Percentiles rank a stretch among this genome's conserved stretches.
Evolutionary conservation across 2,888 invertebrate genomes (phyloP).

Genomic region (Euphydryas editha): DNA sequence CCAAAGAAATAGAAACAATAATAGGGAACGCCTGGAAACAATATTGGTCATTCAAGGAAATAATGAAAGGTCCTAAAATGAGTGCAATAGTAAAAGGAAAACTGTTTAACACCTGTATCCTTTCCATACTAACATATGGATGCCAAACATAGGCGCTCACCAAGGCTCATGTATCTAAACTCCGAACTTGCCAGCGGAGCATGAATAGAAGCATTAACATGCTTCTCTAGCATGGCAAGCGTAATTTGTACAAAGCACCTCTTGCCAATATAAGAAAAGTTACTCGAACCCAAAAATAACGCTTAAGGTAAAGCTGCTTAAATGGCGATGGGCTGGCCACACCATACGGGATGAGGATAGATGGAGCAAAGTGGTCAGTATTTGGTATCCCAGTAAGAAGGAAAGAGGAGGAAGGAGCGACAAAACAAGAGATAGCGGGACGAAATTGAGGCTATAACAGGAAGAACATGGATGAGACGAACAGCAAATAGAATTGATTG

Average conservation of each 20-base stretch:
- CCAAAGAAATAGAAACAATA: background rate
- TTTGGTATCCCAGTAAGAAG: too few species aligned
- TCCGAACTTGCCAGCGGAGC: too few species aligned
- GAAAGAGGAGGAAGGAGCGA: too few species aligned
- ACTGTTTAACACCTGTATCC: background rate
- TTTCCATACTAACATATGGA: background rate
- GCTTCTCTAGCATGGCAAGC: too few species aligned
- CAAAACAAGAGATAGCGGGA: too few species aligned
- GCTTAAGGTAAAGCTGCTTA: background rate
- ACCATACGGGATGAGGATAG: background rate
- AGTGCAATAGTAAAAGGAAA: background rate
- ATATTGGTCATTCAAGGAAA: background rate
- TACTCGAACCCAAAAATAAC: too few species aligned
- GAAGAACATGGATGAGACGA: too few species aligned
- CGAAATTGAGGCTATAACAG: too few species aligned
- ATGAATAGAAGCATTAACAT: too few species aligned
- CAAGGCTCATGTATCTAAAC: background rate
- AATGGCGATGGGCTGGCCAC: background rate
- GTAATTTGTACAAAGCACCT: too few species aligned
- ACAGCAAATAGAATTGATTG: too few species aligned
- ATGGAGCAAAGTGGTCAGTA: background rate
- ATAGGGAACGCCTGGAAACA: background rate
- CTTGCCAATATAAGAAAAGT: too few species aligned
- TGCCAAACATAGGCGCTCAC: background rate
- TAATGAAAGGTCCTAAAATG: background rate